Evolutionary conservation across 2,888 invertebrate genomes (phyloP), one percentile per base, ranked within the genome.

Genomic region (Parnassius orleans): DNA sequence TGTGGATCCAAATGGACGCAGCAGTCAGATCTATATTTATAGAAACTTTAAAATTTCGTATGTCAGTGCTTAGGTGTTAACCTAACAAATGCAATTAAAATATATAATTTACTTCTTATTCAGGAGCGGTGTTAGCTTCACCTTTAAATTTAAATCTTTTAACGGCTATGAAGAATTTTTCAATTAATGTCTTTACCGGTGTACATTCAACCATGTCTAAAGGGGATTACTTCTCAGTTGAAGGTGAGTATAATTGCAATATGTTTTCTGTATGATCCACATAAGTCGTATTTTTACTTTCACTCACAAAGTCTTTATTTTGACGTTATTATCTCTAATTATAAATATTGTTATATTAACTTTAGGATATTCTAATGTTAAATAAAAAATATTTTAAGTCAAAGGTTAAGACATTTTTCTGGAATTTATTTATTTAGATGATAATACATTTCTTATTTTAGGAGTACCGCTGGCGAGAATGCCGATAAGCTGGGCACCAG

Each of bases 401-500:
- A 10, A 3, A 46, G n/a, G 9, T 9, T 11, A 12, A 12, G 9
- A 48, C 11, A 14, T 42, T 19, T 14, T 15, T 14, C 14, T 42
- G 41, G 7, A 43, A n/a, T n/a, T n/a, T 44, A 9, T 44, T 19
- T 10, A 14, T 10, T 33, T 33, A 10, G n/a, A 51, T 12, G 19
- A 53, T 24, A 24, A 24, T 54, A 14, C 15, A 46, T 10, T 12
- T 53, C 14, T 33, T 11, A 58, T 60, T 63, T 47, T 46, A 69
- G 70, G 72, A 7, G 53, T 65, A 10, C 65, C 72, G 12, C 43
- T 72, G 19, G 47, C 11, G 3, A 65, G 62, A 50, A 69, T 72
- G 64, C 57, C 66, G 0, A 53, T 67, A 3, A 33, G 55, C 12
- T 72, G 69, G 70, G 57, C 68, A 1, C 53, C 66, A 2, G 64